Percentiles rank a stretch among this genome's conserved stretches.
Conservation (phyloP, 2,888 invertebrate genomes). For the Amorpha juglandis region DNA sequence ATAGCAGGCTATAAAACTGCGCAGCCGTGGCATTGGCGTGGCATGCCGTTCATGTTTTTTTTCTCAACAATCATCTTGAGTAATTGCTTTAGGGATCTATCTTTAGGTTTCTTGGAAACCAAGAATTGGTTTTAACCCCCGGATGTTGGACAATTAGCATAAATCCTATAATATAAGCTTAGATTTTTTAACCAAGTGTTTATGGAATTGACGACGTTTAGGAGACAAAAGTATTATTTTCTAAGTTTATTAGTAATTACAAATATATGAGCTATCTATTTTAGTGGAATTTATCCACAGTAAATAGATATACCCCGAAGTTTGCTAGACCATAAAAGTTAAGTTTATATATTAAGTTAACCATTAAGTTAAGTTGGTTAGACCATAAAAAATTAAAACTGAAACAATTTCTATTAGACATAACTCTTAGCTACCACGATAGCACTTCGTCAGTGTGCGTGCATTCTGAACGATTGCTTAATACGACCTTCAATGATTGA, state of each 20-base stretch:
- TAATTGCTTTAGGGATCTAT: conserved; percentile 12
- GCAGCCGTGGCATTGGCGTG: conserved; percentile 17
- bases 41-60: conserved; percentile 12
- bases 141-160: not conserved
- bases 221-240: too few species aligned
- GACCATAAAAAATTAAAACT: not conserved
- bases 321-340: too few species aligned
- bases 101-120: not conserved
- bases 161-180: not conserved
- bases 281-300: too few species aligned
- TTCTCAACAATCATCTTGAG: conserved; percentile 21
- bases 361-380: too few species aligned
- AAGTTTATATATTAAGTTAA: too few species aligned
- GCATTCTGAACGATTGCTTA: conserved; percentile 5
- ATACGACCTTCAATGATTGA: not conserved
- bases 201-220: too few species aligned
- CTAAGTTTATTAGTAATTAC: too few species aligned
- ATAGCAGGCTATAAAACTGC: conserved; percentile 19
- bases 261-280: too few species aligned
- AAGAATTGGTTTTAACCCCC: not conserved
- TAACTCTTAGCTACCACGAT: not conserved
- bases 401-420: not conserved
- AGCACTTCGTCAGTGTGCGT: conserved; percentile 3
- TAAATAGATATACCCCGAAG: too few species aligned
- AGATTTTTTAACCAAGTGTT: too few species aligned